Evolutionary conservation across 2,797 vertebrate species (phyloP).

Genomic region (Lateolabrax maculatus): DNA sequence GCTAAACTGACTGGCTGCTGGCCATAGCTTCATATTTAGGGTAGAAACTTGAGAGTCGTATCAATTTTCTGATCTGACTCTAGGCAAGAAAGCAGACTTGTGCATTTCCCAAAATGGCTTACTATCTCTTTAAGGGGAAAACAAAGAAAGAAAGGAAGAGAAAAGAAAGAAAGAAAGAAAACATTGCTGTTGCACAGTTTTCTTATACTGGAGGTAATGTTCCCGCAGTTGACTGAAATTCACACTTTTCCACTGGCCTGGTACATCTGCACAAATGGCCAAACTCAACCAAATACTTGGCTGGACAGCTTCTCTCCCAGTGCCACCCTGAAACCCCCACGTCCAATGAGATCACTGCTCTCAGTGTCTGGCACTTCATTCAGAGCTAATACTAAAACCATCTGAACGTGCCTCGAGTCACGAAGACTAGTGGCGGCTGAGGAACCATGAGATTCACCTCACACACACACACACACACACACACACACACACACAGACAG

Average conservation of each 20-base stretch:
- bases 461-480: slow-evolving; percentile 44
- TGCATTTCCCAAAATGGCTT: neutral
- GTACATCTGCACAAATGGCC: slow-evolving; percentile 33
- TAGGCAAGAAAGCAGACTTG: neutral
- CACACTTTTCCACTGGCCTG: slow-evolving; percentile 57
- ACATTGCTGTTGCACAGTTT: neutral
- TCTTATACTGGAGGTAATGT: slow-evolving; percentile 10
- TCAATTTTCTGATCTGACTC: neutral
- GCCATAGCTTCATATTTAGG: neutral
- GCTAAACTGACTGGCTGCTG: neutral
- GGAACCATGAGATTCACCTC: slow-evolving; percentile 73
- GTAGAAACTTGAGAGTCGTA: neutral
- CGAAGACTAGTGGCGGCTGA: slow-evolving; percentile 67
- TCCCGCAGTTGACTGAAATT: slow-evolving; percentile 50
- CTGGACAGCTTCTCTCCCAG: slow-evolving; percentile 50
- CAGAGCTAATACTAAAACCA: slow-evolving; percentile 74
- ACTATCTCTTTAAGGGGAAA: neutral
- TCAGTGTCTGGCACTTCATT: slow-evolving; percentile 73
- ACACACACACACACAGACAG: slow-evolving; percentile 34
- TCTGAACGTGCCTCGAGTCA: slow-evolving; percentile 79
- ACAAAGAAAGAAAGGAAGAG: slow-evolving; percentile 2
- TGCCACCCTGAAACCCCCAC: slow-evolving; percentile 46
- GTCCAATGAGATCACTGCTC: slow-evolving; percentile 68
- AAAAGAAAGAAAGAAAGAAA: slow-evolving; percentile 2
- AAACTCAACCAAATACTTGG: slow-evolving; percentile 57